These are phyloP conservation scores for Condylostylus longicornis DNA, from an alignment of 1,140 invertebrate genomes.

Conservation along the genomic window DNA sequence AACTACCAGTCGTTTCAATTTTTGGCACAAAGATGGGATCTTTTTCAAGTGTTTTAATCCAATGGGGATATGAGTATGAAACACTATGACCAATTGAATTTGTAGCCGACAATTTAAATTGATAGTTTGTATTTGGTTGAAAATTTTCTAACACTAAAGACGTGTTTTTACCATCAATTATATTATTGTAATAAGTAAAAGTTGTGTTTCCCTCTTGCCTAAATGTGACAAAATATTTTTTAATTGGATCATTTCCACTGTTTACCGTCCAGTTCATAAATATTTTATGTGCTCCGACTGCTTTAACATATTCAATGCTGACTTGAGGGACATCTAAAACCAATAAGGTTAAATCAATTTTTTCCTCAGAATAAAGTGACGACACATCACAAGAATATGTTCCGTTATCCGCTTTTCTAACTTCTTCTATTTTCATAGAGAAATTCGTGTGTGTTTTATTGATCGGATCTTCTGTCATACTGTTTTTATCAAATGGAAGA, in stretches of 20 bases:
- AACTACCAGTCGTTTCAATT: conserved; percentile 59
- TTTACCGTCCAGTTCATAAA: conserved; percentile 71
- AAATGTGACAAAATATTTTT: conserved; percentile 47
- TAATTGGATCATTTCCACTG: conserved; percentile 55
- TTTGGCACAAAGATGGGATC: conserved; percentile 65
- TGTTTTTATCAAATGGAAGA: conserved; percentile 18
- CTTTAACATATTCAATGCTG: conserved; percentile 54
- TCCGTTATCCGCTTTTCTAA: conserved; percentile 49
- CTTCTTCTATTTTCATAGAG: conserved; percentile 37
- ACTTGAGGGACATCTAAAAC: conserved; percentile 56
- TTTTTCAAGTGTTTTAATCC: conserved; percentile 44
- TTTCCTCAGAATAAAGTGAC: conserved; percentile 15
- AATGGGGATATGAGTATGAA: conserved; percentile 33
- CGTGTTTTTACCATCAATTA: conserved; percentile 40
- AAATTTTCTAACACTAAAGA: conserved; percentile 47
- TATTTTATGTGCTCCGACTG: conserved; percentile 55
- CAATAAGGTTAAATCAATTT: conserved; percentile 33
- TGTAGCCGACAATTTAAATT: conserved; percentile 37
- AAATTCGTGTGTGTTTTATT: conserved; percentile 43
- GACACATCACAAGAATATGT: conserved; percentile 40
- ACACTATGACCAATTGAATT: conserved; percentile 38
- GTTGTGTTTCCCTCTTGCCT: conserved; percentile 37
- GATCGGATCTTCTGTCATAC: conserved; percentile 23
- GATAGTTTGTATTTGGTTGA: conserved; percentile 44
- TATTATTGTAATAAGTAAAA: conserved; percentile 35